phyloP scores from a whole-genome alignment of 2,113 vertebrate species.

The Lepus timidus region DNA sequence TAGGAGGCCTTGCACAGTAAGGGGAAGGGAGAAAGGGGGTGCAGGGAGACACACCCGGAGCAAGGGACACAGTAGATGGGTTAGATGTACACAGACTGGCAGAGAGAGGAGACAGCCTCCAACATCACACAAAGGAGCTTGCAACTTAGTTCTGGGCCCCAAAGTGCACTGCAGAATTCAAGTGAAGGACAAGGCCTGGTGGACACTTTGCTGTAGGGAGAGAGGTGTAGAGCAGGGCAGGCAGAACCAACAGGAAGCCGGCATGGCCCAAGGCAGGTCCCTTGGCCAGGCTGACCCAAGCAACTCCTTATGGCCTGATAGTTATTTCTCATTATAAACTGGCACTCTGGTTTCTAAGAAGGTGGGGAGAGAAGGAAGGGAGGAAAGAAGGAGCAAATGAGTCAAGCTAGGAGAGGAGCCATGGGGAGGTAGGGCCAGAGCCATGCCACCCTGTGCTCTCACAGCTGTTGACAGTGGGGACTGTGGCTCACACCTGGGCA shows the following conservation, averaged over 20 bases:
- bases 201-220: background rate
- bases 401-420: slow-evolving; percentile 43
- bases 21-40: background rate
- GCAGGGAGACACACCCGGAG: background rate
- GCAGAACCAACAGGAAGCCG: accelerated
- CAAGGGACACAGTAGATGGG: background rate
- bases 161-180: background rate
- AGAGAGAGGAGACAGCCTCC: background rate
- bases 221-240: background rate
- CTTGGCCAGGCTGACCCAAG: background rate
- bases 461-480: background rate
- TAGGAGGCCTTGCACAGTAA: background rate
- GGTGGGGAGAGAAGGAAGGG: background rate
- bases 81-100: background rate
- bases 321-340: slow-evolving; percentile 18
- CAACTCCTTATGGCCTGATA: background rate
- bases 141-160: background rate
- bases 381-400: too few relatives aligned
- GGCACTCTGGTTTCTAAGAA: slow-evolving; percentile 20
- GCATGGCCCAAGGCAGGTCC: background rate
- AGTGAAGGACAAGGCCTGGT: background rate
- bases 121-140: background rate
- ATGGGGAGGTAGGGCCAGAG: background rate
- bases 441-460: background rate
- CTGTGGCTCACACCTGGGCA: background rate